Evolutionary conservation across 2,797 vertebrate genomes (phyloP).

Genomic region (Percopsis omiscomaycus): DNA sequence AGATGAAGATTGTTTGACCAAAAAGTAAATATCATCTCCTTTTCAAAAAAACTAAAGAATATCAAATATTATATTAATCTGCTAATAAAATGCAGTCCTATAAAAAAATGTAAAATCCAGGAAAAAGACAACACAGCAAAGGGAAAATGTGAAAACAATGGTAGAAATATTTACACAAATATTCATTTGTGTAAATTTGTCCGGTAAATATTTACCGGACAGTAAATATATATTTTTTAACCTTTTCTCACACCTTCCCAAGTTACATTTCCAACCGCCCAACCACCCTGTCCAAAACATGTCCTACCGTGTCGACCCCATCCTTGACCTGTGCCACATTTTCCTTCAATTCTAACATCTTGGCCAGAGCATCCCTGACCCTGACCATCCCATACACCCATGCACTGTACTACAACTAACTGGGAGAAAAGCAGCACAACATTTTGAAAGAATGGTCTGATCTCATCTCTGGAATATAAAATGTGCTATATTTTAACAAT

Average conservation of each 20-base stretch:
- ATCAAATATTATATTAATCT: slow-evolving; percentile 17
- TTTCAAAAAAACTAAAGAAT: too few relatives aligned
- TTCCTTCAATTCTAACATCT: slow-evolving; percentile 69
- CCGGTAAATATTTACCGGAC: too few relatives aligned
- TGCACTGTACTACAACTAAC: slow-evolving; percentile 63
- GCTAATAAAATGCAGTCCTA: too few relatives aligned
- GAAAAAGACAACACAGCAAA: slow-evolving; percentile 33
- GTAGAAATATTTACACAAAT: slow-evolving; percentile 58
- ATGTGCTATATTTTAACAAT: not conserved
- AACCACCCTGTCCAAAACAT: slow-evolving; percentile 46
- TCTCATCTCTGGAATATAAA: not conserved
- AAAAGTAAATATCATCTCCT: too few relatives aligned
- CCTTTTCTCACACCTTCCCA: slow-evolving; percentile 48
- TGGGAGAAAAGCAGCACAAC: slow-evolving; percentile 21
- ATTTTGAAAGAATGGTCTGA: slow-evolving; percentile 3
- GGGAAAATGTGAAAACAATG: slow-evolving; percentile 60
- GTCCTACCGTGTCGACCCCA: slow-evolving; percentile 25
- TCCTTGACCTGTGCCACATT: slow-evolving; percentile 64
- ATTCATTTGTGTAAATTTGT: too few relatives aligned
- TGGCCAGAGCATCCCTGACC: slow-evolving; percentile 65
- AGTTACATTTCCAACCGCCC: slow-evolving; percentile 51
- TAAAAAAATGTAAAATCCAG: too few relatives aligned
- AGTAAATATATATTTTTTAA: slow-evolving; percentile 44
- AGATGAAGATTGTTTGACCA: too few relatives aligned
- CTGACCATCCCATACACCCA: slow-evolving; percentile 64